Evolutionary conservation across 2,113 vertebrate genomes (phyloP), one percentile per base, ranked within the genome.

Genomic region (Entosphenus tridentatus): DNA sequence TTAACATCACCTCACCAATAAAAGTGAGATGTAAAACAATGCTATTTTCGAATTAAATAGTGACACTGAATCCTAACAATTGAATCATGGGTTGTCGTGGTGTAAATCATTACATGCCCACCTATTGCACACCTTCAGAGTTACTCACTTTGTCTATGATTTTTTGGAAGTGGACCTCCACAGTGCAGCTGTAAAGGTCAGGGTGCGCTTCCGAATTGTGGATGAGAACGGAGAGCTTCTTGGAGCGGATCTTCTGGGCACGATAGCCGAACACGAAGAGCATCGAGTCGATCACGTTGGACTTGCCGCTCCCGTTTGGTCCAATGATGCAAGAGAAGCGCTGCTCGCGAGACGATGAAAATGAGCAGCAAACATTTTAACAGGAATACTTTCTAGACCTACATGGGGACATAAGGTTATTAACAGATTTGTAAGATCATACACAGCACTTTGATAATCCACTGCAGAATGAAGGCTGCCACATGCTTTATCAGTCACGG

Each of bases 201-300:
- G 70, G 81, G 74, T 92, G 85, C 67, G 82, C 71, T 14, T 98
- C 95, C 75, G 95, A 98, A 73, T 83, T 88, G 73, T 98, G 95
- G 79, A 98, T 95, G 72, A 98, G 78, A 69, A 97, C 92, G 0
- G 89, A 93, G 39, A 97, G 81, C 62, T 96, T 98, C 83, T 97
- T 98, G 57, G 88, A 98, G 73, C 93, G 79, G 76, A 98, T 98
- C 82, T 97, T 98, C 81, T 98, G 87, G 70, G 93, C 93, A 77
- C 92, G 86, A 73, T 96, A 98, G 62, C 93, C 93, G 75, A 98
- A 98, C 9, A 98, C 93, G 82, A 98, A 98, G 67, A 98, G 88
- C 89, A 98, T 91, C 3, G 93, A 91, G 80, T 97, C 93, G 73
- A 98, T 98, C 76, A 96, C 83, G 72, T 98, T 98, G 77, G 92